Conservation (phyloP, 2,113 vertebrate species). For the Semnornis frantzii region DNA sequence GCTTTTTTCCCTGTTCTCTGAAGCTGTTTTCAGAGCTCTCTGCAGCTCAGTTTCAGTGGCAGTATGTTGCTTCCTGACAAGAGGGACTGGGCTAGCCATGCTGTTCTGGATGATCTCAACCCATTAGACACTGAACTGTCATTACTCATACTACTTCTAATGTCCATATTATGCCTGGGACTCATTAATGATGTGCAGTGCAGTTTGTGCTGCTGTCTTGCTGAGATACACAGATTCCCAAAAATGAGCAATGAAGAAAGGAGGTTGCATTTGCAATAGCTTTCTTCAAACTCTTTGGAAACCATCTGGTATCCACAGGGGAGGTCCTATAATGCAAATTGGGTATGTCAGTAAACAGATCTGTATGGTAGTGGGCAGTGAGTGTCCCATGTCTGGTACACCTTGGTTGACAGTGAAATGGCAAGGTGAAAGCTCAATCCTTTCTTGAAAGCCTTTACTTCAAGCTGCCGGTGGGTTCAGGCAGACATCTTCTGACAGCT, state of each 20-base stretch:
- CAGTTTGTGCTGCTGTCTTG: background rate
- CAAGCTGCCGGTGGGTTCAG: background rate
- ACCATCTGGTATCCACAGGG: background rate
- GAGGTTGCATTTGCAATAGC: background rate
- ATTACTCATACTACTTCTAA: background rate
- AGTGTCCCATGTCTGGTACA: background rate
- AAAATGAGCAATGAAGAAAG: background rate
- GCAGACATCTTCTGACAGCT: background rate
- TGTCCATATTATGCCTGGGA: background rate
- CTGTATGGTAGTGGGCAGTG: background rate
- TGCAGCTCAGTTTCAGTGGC: background rate
- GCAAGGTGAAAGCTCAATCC: background rate
- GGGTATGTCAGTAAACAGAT: background rate
- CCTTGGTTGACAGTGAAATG: background rate
- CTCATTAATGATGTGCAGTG: background rate
- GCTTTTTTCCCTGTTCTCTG: background rate
- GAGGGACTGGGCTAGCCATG: background rate
- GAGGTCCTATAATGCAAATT: background rate
- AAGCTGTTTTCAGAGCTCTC: background rate
- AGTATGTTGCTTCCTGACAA: background rate
- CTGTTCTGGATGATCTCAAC: background rate
- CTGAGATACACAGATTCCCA: background rate
- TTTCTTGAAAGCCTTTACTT: background rate
- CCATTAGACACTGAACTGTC: background rate
- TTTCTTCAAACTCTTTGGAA: background rate